phyloP scores from a whole-genome alignment of 2,113 vertebrate species.

The Bubo blakistoni region DNA sequence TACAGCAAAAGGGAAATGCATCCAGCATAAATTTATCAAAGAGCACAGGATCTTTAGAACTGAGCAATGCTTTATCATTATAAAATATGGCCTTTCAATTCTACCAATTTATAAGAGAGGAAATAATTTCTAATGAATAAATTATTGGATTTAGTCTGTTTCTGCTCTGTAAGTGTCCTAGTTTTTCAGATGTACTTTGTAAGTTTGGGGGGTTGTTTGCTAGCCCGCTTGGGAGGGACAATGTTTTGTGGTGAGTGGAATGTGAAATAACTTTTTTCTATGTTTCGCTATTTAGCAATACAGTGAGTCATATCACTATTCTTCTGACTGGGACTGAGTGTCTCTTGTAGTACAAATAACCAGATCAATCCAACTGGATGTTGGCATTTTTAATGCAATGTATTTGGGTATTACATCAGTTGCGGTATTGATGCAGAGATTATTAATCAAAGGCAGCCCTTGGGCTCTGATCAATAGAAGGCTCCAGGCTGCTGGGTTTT shows the following conservation, averaged over 20 bases:
- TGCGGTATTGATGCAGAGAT: not conserved
- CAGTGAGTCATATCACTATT: not conserved
- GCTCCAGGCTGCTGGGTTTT: not conserved
- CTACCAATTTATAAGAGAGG: not conserved
- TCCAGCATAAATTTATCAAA: not conserved
- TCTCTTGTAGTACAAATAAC: not conserved
- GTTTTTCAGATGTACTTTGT: not conserved
- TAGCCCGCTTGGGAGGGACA: not conserved
- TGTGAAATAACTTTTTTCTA: not conserved
- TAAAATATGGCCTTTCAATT: not conserved
- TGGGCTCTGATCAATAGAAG: not conserved
- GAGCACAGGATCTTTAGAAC: not conserved
- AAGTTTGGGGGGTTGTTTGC: not conserved
- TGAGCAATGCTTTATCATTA: not conserved
- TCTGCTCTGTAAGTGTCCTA: not conserved
- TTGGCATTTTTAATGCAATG: not conserved
- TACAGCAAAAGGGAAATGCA: not conserved
- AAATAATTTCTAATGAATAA: slow-evolving; percentile 17
- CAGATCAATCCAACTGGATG: not conserved
- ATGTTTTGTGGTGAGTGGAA: not conserved
- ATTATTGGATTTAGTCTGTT: slow-evolving; percentile 2
- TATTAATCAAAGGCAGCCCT: slow-evolving; percentile 3
- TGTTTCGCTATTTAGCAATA: not conserved
- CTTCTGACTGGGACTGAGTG: not conserved
- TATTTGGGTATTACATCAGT: not conserved